Percentiles rank a stretch among this genome's conserved stretches.
phyloP scores from a whole-genome alignment of 2,797 vertebrate species.

The Clamator glandarius region DNA sequence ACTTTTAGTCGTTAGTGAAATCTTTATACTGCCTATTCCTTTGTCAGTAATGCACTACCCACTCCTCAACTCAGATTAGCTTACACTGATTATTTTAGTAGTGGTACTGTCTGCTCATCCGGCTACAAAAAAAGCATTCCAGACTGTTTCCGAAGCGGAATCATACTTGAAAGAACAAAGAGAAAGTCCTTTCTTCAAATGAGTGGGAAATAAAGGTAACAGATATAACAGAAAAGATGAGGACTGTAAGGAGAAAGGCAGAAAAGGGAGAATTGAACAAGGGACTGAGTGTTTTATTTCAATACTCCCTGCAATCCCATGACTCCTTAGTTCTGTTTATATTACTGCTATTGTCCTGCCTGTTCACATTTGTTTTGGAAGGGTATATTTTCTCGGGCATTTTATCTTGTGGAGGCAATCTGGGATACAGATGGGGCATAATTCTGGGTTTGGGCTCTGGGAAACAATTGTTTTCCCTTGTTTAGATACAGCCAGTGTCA shows the following conservation, averaged over 20 bases:
- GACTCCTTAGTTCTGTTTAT: not conserved
- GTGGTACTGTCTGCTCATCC: not conserved
- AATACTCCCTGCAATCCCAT: not conserved
- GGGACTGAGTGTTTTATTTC: not conserved
- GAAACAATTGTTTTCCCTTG: not conserved
- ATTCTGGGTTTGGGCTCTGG: not conserved
- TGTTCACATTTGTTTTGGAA: not conserved
- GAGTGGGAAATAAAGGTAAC: not conserved
- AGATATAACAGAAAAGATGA: not conserved
- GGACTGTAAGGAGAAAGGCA: not conserved
- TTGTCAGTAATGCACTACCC: not conserved
- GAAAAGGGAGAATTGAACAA: not conserved
- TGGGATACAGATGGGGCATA: not conserved
- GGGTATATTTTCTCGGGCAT: not conserved
- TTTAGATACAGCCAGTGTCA: not conserved
- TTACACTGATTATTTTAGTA: not conserved
- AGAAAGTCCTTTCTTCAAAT: not conserved
- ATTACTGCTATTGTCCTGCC: not conserved
- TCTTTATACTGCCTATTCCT: not conserved
- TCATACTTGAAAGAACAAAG: not conserved
- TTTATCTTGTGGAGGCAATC: not conserved
- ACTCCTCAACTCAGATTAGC: not conserved
- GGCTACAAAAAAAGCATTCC: not conserved
- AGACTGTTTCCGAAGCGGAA: not conserved
- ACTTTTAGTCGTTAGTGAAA: not conserved